Evolutionary conservation across 1,140 invertebrate genomes (phyloP).

Genomic region (Thereuonema tuberculata): DNA sequence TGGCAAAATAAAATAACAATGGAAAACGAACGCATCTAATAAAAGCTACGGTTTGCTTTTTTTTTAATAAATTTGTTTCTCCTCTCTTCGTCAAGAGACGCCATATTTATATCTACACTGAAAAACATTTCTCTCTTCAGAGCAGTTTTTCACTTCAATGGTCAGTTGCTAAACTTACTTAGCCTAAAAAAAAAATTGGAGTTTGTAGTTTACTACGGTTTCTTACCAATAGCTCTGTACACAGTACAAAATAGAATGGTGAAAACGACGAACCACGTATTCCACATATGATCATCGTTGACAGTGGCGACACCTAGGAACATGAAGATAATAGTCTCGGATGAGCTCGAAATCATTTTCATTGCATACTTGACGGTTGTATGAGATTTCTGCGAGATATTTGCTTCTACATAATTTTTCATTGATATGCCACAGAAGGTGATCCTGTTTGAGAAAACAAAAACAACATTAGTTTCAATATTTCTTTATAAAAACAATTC

Average conservation of each 20-base stretch:
- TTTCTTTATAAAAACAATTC: too few species aligned
- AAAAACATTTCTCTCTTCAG: too few species aligned
- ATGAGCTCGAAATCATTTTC: constrained; percentile 93
- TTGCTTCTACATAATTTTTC: constrained; percentile 97
- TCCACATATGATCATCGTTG: constrained; percentile 86
- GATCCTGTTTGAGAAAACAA: constrained; percentile 48
- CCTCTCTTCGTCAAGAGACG: too few species aligned
- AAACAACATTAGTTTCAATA: constrained; percentile 4
- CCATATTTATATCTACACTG: too few species aligned
- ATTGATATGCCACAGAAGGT: constrained; percentile 98
- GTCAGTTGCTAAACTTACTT: too few species aligned
- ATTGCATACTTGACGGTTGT: constrained; percentile 96
- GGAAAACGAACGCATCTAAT: too few species aligned
- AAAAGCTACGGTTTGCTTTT: too few species aligned
- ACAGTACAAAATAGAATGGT: constrained; percentile 90
- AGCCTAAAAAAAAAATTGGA: too few species aligned
- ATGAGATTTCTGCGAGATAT: constrained; percentile 94
- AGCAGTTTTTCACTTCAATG: too few species aligned
- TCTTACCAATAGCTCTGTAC: constrained; percentile 76
- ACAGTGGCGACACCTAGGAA: constrained; percentile 95
- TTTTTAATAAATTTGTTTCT: too few species aligned
- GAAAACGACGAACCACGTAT: constrained; percentile 83
- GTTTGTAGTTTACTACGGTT: too few species aligned
- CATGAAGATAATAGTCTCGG: constrained; percentile 99
- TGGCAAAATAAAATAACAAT: too few species aligned